phyloP scores from a whole-genome alignment of 2,113 vertebrate species.

The Spea bombifrons region DNA sequence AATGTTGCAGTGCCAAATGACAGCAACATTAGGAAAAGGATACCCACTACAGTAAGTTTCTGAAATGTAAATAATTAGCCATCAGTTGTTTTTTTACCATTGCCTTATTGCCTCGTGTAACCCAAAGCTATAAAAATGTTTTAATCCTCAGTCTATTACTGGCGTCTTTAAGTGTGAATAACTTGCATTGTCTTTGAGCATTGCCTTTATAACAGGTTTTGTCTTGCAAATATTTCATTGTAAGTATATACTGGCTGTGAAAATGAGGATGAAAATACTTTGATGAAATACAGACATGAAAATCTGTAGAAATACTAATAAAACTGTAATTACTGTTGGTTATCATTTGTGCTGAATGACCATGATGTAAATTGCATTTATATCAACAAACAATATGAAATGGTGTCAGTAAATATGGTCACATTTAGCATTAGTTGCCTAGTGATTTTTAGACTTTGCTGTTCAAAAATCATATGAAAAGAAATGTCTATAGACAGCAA shows the following conservation, averaged over 20 bases:
- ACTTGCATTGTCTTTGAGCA: slow-evolving; percentile 26
- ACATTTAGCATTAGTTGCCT: too few species aligned
- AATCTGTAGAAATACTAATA: slow-evolving; percentile 8
- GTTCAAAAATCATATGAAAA: too few species aligned
- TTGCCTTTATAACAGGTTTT: slow-evolving; percentile 21
- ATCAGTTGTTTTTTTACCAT: background rate
- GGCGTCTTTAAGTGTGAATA: slow-evolving; percentile 27
- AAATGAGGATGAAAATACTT: background rate
- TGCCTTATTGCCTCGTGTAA: slow-evolving; percentile 29
- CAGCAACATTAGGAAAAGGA: too few species aligned
- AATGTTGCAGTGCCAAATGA: too few species aligned
- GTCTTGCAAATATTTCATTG: slow-evolving; percentile 23
- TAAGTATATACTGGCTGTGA: background rate
- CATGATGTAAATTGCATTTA: too few species aligned
- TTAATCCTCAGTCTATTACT: slow-evolving; percentile 23
- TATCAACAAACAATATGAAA: too few species aligned
- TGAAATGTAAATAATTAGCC: too few species aligned
- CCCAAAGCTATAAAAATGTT: background rate
- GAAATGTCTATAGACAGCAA: too few species aligned
- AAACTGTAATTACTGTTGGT: background rate
- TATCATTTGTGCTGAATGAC: background rate
- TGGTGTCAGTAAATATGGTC: too few species aligned
- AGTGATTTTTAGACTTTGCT: too few species aligned
- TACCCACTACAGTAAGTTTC: too few species aligned
- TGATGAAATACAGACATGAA: slow-evolving; percentile 13